Evolutionary conservation across 1,140 invertebrate species (phyloP).

Genomic region (Phthorimaea operculella): DNA sequence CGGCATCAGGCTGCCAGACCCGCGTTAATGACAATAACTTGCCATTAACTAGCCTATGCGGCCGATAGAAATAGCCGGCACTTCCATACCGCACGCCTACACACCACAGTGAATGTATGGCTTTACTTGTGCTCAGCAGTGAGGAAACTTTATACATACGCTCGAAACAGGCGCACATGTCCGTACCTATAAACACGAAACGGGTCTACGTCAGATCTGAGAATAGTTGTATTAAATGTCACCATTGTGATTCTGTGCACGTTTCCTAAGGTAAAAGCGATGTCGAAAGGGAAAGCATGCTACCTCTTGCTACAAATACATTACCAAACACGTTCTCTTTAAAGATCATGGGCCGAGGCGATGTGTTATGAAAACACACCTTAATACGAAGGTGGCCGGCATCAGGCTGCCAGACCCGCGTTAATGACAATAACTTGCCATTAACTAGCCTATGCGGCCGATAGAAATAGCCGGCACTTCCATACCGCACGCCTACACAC

Average conservation of each 20-base stretch:
- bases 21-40: conserved; percentile 48
- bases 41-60: conserved; percentile 30
- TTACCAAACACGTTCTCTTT: too few relatives aligned
- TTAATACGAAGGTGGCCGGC: conserved; percentile 25
- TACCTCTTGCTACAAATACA: too few relatives aligned
- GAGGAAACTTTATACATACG: too few relatives aligned
- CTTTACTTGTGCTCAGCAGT: too few relatives aligned
- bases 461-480: conserved; percentile 4
- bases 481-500: not conserved
- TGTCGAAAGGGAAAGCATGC: too few relatives aligned
- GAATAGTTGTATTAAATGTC: too few relatives aligned
- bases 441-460: conserved; percentile 26
- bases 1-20: conserved; percentile 19
- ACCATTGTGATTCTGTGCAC: too few relatives aligned
- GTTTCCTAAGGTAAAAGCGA: too few relatives aligned
- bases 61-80: conserved; percentile 8
- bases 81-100: not conserved
- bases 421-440: conserved; percentile 50
- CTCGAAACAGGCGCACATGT: too few relatives aligned
- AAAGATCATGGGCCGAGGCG: not conserved
- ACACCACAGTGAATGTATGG: too few relatives aligned
- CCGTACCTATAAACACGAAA: too few relatives aligned
- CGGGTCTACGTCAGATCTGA: too few relatives aligned
- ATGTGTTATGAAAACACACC: conserved; percentile 14
- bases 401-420: conserved; percentile 20